Conservation (phyloP, 2,113 vertebrate species). For the Perccottus glenii region DNA sequence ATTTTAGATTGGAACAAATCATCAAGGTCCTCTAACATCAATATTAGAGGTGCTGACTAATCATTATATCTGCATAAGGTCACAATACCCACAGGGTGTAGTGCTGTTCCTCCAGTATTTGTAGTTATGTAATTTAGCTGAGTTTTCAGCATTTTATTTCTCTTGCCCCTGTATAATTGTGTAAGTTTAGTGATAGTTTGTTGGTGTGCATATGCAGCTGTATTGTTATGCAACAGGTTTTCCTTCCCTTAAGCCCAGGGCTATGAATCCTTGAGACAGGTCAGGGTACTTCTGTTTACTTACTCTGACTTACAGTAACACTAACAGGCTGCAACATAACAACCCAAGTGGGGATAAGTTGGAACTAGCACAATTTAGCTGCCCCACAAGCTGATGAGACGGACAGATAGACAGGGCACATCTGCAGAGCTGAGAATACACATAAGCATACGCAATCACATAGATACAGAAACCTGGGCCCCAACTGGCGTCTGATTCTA, state of each 20-base stretch:
- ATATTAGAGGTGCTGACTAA: constrained; percentile 12
- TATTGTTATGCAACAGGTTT: constrained; percentile 11
- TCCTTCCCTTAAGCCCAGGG: constrained; percentile 20
- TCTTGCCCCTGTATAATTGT: not conserved
- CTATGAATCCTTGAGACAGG: constrained; percentile 60
- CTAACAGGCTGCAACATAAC: constrained; percentile 47
- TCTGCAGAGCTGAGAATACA: constrained; percentile 41
- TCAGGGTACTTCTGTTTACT: constrained; percentile 63
- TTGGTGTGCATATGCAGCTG: constrained; percentile 39
- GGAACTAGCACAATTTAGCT: constrained; percentile 42
- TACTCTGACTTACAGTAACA: constrained; percentile 57
- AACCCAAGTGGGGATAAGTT: constrained; percentile 39
- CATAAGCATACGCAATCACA: constrained; percentile 1
- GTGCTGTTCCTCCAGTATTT: not conserved
- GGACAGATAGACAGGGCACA: constrained; percentile 55
- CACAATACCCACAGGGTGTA: constrained; percentile 1
- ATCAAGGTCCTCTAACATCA: constrained; percentile 22
- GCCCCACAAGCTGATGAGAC: constrained; percentile 49
- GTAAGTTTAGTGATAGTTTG: constrained; percentile 1
- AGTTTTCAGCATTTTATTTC: constrained; percentile 24
- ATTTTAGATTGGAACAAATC: constrained; percentile 24
- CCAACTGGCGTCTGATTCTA: constrained; percentile 22
- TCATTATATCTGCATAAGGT: constrained; percentile 8
- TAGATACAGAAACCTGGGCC: constrained; percentile 21
- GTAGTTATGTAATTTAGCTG: not conserved